Conservation (phyloP, 2,888 invertebrate species). For the Andrena dorsata region DNA sequence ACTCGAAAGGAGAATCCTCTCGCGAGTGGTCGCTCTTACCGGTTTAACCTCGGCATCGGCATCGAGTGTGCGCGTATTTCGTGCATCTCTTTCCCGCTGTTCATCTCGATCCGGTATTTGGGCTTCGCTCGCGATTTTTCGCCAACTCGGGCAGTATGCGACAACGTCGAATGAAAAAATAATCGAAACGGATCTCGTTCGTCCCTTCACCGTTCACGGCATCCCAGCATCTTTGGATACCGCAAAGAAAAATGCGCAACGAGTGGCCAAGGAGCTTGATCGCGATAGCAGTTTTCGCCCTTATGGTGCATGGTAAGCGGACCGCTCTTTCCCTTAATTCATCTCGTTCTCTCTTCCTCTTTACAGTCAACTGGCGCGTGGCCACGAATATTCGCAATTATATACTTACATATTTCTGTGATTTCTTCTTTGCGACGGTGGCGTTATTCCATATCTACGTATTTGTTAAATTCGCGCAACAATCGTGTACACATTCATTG, state of each 20-base stretch:
- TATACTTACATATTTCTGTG: no score
- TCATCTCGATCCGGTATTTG: neutral
- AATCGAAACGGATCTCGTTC: constrained; percentile 35
- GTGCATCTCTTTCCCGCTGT: neutral
- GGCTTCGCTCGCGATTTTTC: neutral
- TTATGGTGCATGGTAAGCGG: constrained; percentile 66
- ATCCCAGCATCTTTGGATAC: constrained; percentile 34
- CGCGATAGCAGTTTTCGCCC: constrained; percentile 65
- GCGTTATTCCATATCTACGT: no score
- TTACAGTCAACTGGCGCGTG: neutral
- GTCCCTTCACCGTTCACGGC: constrained; percentile 36
- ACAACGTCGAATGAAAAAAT: neutral
- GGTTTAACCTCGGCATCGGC: constrained; percentile 39
- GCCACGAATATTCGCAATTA: no score
- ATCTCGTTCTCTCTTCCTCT: neutral
- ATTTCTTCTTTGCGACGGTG: no score
- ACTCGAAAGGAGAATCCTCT: constrained; percentile 53
- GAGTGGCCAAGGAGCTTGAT: constrained; percentile 63
- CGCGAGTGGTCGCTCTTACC: constrained; percentile 49
- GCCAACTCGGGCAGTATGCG: constrained; percentile 21
- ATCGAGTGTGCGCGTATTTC: constrained; percentile 9
- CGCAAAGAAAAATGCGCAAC: constrained; percentile 60
- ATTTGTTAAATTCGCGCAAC: no score
- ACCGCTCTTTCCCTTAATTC: neutral
- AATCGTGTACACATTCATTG: no score